Evolutionary conservation across 2,888 invertebrate species (phyloP).

Genomic region (Furcula furcula): DNA sequence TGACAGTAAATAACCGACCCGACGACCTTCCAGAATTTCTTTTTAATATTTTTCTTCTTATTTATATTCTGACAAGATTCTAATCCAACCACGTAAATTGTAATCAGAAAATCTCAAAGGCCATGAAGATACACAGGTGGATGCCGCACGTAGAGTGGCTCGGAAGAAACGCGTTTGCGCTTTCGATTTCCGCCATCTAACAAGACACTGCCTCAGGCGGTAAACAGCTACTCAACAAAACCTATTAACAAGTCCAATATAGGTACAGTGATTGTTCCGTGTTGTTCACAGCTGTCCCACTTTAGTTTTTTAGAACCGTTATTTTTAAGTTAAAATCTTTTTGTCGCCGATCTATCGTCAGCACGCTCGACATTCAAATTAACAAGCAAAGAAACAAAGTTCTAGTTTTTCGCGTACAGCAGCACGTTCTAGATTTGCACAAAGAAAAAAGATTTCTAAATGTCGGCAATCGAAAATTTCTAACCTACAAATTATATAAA

Average conservation of each 20-base stretch:
- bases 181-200: slow-evolving; percentile 53
- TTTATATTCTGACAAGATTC: too few species aligned
- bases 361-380: slow-evolving; percentile 14
- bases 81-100: too few species aligned
- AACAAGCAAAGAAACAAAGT: slow-evolving; percentile 10
- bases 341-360: slow-evolving; percentile 10
- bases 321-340: slow-evolving; percentile 16
- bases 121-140: too few species aligned
- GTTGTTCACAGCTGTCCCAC: slow-evolving; percentile 21
- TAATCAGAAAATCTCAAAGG: slow-evolving; percentile 13
- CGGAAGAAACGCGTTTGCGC: slow-evolving; percentile 47
- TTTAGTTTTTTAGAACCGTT: slow-evolving; percentile 23
- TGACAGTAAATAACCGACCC: too few species aligned
- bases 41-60: too few species aligned
- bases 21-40: too few species aligned
- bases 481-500: slow-evolving; percentile 1
- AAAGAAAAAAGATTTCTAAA: too few species aligned
- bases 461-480: slow-evolving; percentile 4
- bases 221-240: slow-evolving; percentile 23
- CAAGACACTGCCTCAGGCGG: slow-evolving; percentile 24
- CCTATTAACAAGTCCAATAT: slow-evolving; percentile 23
- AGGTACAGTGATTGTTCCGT: slow-evolving; percentile 16
- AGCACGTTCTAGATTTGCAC: too few species aligned
- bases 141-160: slow-evolving; percentile 33
- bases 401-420: too few species aligned